Percentiles rank a stretch among this genome's conserved stretches.
Evolutionary conservation across 2,888 invertebrate species (phyloP).

Genomic region (Pelosia muscerda): DNA sequence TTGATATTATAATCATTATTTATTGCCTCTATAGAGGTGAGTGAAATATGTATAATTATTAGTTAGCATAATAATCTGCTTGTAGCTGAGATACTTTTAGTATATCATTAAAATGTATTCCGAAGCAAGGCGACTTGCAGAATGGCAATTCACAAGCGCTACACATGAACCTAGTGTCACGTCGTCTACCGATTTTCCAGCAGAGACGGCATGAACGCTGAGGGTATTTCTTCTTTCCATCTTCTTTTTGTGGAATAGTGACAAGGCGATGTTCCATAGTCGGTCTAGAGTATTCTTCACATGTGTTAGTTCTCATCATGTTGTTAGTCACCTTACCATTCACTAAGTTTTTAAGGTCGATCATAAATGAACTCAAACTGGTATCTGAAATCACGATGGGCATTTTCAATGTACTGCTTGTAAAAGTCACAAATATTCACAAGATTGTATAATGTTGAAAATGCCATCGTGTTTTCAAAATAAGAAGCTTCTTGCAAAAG

Average conservation of each 20-base stretch:
- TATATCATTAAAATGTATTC: constrained; percentile 81
- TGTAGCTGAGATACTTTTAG: constrained; percentile 80
- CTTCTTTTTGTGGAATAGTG: constrained; percentile 85
- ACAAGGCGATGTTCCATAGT: constrained; percentile 77
- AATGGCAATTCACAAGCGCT: constrained; percentile 82
- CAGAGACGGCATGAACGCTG: constrained; percentile 84
- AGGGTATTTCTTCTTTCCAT: constrained; percentile 85
- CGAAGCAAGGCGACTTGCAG: constrained; percentile 84
- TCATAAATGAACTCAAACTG: constrained; percentile 82
- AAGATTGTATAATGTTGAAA: constrained; percentile 78
- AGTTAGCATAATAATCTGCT: constrained; percentile 81
- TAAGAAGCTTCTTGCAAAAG: constrained; percentile 74
- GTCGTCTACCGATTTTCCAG: constrained; percentile 82
- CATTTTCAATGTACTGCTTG: constrained; percentile 78
- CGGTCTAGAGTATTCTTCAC: constrained; percentile 70
- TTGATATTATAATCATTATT: constrained; percentile 1
- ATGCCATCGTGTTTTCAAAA: constrained; percentile 86
- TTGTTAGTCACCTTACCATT: constrained; percentile 80
- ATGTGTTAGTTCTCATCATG: constrained; percentile 67
- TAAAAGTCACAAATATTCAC: constrained; percentile 49
- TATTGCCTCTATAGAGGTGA: constrained; percentile 55
- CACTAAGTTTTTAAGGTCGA: constrained; percentile 84
- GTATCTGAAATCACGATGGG: constrained; percentile 87
- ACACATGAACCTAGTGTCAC: constrained; percentile 85
- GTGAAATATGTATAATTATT: constrained; percentile 48